These are phyloP conservation scores for Copidosoma floridanum DNA, from an alignment of 1,140 invertebrate genomes.

Conservation along the genomic window DNA sequence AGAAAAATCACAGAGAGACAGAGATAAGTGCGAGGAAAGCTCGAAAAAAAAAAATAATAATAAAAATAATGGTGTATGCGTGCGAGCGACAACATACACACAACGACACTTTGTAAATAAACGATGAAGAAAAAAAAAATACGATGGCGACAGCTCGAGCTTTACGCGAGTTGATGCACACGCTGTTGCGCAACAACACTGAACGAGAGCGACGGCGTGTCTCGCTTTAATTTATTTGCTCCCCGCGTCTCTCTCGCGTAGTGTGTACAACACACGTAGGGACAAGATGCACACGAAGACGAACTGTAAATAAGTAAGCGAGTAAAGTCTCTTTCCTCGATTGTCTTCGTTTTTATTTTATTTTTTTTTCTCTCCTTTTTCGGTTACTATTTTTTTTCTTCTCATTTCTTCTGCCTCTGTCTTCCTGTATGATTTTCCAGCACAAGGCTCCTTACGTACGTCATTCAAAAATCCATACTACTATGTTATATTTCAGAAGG, in stretches of 20 bases:
- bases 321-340: background rate
- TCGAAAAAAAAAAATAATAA: too few species aligned
- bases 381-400: background rate
- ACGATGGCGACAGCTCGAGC: background rate
- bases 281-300: background rate
- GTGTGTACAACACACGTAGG: too few species aligned
- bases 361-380: background rate
- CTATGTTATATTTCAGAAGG: too few species aligned
- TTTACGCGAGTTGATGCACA: too few species aligned
- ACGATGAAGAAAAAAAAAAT: slow-evolving; percentile 2
- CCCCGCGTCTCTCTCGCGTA: background rate
- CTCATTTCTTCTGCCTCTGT: too few species aligned
- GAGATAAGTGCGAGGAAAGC: background rate
- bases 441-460: too few species aligned
- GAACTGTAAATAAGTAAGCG: slow-evolving; percentile 12
- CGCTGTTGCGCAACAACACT: background rate
- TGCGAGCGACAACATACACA: too few species aligned
- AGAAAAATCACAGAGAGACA: background rate
- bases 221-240: slow-evolving; percentile 15
- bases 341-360: background rate
- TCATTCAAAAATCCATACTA: too few species aligned
- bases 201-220: background rate
- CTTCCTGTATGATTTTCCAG: too few species aligned
- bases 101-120: slow-evolving; percentile 17
- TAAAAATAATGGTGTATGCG: too few species aligned